These are phyloP conservation scores for Machaerirhynchus nigripectus DNA, from an alignment of 2,113 vertebrate genomes.

Conservation along the genomic window DNA sequence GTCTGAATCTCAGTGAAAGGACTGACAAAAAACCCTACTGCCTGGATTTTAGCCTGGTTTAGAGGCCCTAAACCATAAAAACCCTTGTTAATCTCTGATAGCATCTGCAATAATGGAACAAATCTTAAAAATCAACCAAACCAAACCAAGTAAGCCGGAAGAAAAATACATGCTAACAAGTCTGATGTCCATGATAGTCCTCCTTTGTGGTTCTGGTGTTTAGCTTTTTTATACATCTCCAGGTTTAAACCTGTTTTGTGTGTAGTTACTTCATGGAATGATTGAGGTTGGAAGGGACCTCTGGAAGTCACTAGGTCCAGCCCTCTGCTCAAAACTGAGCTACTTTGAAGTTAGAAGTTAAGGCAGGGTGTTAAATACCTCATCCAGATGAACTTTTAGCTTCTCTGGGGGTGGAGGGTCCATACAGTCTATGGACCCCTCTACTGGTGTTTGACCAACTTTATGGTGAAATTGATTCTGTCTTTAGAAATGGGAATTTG, in stretches of 20 bases:
- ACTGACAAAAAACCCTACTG: background rate
- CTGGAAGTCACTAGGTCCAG: background rate
- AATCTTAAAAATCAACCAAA: background rate
- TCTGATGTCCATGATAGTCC: background rate
- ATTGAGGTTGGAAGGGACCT: background rate
- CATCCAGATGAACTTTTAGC: background rate
- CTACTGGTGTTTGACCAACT: background rate
- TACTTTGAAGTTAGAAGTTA: background rate
- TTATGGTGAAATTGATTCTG: background rate
- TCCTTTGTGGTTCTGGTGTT: background rate
- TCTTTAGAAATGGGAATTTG: background rate
- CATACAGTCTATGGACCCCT: accelerated
- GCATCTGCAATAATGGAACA: background rate
- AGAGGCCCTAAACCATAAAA: background rate
- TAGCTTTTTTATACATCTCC: background rate
- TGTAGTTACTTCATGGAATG: background rate
- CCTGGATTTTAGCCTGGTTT: background rate
- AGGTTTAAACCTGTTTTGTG: background rate
- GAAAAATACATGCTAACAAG: background rate
- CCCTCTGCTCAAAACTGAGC: background rate
- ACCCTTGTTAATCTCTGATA: background rate
- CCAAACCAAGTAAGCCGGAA: background rate
- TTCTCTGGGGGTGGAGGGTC: background rate
- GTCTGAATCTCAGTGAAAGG: background rate
- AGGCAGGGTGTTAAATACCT: background rate